These are phyloP conservation scores for Cecidostiba fungosa DNA, from an alignment of 2,888 invertebrate species.

Conservation along the genomic window DNA sequence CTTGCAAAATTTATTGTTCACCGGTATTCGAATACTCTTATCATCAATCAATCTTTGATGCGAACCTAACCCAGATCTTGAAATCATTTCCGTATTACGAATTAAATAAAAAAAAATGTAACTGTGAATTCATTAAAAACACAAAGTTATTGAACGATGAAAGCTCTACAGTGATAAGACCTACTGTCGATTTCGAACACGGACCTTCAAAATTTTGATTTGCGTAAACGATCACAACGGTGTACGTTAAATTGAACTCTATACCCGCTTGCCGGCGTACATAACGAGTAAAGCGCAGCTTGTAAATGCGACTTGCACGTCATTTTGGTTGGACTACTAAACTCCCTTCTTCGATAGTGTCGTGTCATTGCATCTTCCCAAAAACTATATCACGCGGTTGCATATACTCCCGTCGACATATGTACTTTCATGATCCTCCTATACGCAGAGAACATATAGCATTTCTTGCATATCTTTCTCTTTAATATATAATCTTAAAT, in stretches of 20 bases:
- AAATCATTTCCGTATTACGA: neutral
- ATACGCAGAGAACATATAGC: slow-evolving; percentile 53
- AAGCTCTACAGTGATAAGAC: neutral
- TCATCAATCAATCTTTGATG: too few species aligned
- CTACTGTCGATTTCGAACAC: neutral
- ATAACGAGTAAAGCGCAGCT: neutral
- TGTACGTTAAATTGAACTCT: neutral
- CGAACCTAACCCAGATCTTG: neutral
- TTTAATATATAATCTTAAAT: slow-evolving; percentile 20
- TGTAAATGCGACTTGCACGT: neutral
- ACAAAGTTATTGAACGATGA: neutral
- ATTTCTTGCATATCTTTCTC: neutral
- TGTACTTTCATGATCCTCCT: slow-evolving; percentile 70
- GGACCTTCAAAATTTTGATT: neutral
- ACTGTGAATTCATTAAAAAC: neutral
- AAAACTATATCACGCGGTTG: slow-evolving; percentile 69
- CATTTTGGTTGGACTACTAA: neutral
- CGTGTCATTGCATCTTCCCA: slow-evolving; percentile 63
- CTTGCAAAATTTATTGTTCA: neutral
- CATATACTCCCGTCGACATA: slow-evolving; percentile 11
- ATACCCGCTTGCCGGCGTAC: neutral
- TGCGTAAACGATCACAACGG: neutral
- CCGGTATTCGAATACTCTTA: neutral
- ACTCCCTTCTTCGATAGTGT: neutral
- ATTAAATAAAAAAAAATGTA: neutral